phyloP scores from a whole-genome alignment of 2,888 invertebrate species.

The Cryptus armator region DNA sequence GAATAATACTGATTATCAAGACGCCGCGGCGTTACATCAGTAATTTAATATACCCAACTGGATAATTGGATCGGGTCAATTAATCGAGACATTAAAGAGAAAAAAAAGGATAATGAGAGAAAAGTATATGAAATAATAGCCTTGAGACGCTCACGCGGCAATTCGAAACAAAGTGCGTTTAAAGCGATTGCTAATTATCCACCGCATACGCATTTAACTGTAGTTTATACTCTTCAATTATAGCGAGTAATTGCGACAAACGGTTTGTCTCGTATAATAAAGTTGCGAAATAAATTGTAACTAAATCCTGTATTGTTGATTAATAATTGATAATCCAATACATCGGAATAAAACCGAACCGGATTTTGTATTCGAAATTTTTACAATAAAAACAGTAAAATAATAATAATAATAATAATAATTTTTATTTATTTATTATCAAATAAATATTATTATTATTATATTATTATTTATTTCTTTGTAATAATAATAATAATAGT shows the following conservation, averaged over 20 bases:
- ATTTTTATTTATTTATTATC: no score
- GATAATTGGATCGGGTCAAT: slow-evolving; percentile 58
- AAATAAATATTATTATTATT: no score
- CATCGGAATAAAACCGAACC: background rate
- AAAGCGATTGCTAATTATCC: background rate
- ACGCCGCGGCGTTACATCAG: background rate
- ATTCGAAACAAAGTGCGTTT: background rate
- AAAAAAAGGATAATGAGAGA: background rate
- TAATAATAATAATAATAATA: no score
- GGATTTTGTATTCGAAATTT: background rate
- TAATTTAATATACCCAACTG: slow-evolving; percentile 29
- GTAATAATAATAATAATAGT: no score
- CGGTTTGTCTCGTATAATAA: slow-evolving; percentile 1
- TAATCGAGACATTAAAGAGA: slow-evolving; percentile 41
- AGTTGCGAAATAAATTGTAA: background rate
- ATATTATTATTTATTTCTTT: no score
- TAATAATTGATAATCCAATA: background rate
- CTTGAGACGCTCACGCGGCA: background rate
- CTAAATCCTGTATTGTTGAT: background rate
- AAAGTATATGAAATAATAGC: background rate
- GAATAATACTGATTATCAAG: slow-evolving; percentile 35
- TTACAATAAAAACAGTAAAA: no score
- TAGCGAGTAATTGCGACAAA: background rate
- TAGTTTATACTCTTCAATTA: background rate
- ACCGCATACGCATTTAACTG: background rate